Evolutionary conservation across 2,888 invertebrate species (phyloP).

Genomic region (Amaurobius ferox): DNA sequence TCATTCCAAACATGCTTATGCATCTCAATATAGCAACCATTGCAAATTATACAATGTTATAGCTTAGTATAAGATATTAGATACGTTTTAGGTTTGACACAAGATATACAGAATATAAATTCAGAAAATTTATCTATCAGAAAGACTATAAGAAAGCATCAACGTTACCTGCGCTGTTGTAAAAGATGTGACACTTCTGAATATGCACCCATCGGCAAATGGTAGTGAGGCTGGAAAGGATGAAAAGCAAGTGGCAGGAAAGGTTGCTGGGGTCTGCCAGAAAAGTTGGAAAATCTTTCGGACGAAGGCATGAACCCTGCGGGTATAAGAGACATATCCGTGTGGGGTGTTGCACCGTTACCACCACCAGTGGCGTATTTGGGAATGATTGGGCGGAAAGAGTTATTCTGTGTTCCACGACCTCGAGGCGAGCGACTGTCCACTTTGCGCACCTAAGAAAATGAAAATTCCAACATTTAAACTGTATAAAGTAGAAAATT

Average conservation of each 20-base stretch:
- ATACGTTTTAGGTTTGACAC: too few relatives aligned
- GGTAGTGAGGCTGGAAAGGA: conserved; percentile 57
- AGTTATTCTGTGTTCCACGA: conserved; percentile 59
- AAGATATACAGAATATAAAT: too few relatives aligned
- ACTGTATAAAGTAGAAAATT: too few relatives aligned
- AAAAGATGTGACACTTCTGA: conserved; percentile 72
- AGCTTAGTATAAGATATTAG: too few relatives aligned
- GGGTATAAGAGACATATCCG: conserved; percentile 39
- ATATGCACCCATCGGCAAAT: conserved; percentile 49
- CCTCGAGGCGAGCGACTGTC: conserved; percentile 63
- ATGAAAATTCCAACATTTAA: too few relatives aligned
- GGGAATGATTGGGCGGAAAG: conserved; percentile 75
- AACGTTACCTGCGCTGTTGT: conserved; percentile 63
- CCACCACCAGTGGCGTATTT: conserved; percentile 69
- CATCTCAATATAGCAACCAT: too few relatives aligned
- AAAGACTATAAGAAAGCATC: too few relatives aligned
- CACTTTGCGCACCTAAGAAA: conserved; percentile 70
- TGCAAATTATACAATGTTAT: too few relatives aligned
- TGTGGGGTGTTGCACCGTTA: neutral
- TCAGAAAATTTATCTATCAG: too few relatives aligned
- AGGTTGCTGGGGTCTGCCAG: conserved; percentile 35
- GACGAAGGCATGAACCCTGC: conserved; percentile 59
- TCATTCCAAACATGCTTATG: too few relatives aligned
- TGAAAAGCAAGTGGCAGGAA: conserved; percentile 60
- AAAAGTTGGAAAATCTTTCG: conserved; percentile 53